Percentiles rank a stretch among this genome's conserved stretches.
Conservation (phyloP, 2,113 vertebrate genomes). For the Dryoscopus gambensis region DNA sequence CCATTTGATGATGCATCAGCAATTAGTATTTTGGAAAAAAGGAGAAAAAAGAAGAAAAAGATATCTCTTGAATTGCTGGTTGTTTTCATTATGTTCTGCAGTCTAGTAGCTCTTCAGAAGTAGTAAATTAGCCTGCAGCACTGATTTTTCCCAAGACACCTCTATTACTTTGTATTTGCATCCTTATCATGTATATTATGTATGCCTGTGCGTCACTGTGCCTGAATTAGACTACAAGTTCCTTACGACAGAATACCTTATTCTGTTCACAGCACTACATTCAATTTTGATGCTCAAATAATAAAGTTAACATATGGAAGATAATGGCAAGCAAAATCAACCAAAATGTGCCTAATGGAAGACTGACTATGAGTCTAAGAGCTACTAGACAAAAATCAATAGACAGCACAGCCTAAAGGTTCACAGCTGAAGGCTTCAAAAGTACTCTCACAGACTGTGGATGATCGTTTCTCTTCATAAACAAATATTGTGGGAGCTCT, state of each 20-base stretch:
- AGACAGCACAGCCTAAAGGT: neutral
- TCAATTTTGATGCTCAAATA: conserved; percentile 3
- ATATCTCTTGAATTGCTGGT: neutral
- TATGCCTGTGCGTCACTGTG: conserved; percentile 14
- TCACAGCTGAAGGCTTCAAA: neutral
- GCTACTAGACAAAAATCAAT: neutral
- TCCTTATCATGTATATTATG: conserved; percentile 31
- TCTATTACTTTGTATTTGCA: conserved; percentile 28
- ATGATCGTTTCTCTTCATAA: neutral
- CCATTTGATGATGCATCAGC: neutral
- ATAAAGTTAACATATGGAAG: neutral
- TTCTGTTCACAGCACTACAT: neutral
- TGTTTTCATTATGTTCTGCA: neutral
- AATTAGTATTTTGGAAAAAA: neutral
- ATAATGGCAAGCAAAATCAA: neutral
- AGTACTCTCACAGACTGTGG: neutral
- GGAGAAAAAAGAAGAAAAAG: neutral
- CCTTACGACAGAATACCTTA: conserved; percentile 30
- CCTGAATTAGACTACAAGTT: conserved; percentile 16
- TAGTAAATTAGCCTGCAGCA: conserved; percentile 13
- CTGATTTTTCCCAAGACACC: conserved; percentile 34
- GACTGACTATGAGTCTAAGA: neutral
- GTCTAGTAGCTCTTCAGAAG: neutral
- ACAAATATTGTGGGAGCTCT: neutral
- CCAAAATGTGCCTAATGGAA: neutral